phyloP scores from a whole-genome alignment of 2,888 invertebrate genomes.

The Syritta pipiens region DNA sequence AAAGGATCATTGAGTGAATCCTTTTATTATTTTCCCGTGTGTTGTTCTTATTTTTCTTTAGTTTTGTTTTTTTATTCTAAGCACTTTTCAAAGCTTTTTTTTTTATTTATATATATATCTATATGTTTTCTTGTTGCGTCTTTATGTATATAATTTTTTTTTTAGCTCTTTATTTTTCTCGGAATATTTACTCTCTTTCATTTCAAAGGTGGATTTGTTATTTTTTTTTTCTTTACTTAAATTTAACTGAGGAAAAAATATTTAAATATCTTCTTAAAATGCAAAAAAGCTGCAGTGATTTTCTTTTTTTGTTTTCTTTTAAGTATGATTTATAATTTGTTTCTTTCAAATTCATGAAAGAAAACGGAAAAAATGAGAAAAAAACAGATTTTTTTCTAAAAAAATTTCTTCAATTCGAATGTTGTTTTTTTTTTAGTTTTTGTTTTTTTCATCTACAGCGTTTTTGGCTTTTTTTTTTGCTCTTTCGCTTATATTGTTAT shows the following conservation, averaged over 20 bases:
- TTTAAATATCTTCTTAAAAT: conserved; percentile 38
- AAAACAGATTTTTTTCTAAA: background rate
- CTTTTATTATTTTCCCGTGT: conserved; percentile 20
- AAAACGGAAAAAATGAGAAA: conserved; percentile 10
- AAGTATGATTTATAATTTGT: background rate
- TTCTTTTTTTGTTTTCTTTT: conserved; percentile 18
- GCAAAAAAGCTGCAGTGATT: conserved; percentile 63
- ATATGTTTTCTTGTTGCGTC: conserved; percentile 11
- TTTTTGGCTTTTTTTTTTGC: conserved; percentile 49
- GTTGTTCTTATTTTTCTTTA: conserved; percentile 11
- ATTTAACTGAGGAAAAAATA: conserved; percentile 32
- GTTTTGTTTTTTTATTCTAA: conserved; percentile 35
- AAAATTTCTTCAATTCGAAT: conserved; percentile 17
- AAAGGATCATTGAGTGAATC: conserved; percentile 49
- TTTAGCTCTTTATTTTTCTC: conserved; percentile 37
- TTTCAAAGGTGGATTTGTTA: conserved; percentile 45
- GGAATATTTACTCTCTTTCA: conserved; percentile 39
- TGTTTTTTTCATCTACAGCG: conserved; percentile 45
- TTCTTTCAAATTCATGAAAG: conserved; percentile 17
- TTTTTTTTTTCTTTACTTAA: conserved; percentile 27
- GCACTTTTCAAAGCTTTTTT: conserved; percentile 54
- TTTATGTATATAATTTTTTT: background rate
- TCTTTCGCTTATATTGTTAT: conserved; percentile 56
- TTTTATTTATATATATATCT: conserved; percentile 26
- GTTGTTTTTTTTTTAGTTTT: background rate